phyloP scores from a whole-genome alignment of 2,113 vertebrate species.

The Anthoscopus minutus region DNA sequence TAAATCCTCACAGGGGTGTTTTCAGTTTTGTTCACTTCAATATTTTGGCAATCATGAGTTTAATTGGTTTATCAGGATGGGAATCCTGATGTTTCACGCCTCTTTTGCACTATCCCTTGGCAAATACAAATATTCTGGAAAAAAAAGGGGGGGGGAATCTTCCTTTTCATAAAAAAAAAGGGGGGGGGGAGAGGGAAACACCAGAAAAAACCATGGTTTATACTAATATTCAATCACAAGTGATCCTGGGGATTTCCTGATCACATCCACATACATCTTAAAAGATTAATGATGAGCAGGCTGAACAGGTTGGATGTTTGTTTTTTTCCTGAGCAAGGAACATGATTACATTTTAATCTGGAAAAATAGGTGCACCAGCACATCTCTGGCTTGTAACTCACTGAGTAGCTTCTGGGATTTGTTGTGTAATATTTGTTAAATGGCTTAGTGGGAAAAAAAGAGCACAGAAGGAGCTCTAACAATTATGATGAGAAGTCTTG shows the following conservation, averaged over 20 bases:
- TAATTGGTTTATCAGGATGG: background rate
- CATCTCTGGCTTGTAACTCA: background rate
- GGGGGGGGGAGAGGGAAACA: too few relatives aligned
- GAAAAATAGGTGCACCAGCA: background rate
- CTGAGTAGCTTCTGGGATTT: background rate
- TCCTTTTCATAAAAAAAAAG: background rate
- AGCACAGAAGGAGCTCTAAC: background rate
- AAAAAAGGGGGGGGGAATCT: fast-evolving
- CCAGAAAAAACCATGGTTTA: background rate
- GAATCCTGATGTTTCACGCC: background rate
- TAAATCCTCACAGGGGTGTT: background rate
- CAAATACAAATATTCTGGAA: background rate
- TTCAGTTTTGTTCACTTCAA: background rate
- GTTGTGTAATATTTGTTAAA: background rate
- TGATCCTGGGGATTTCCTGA: background rate
- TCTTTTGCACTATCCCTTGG: background rate
- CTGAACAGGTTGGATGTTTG: background rate
- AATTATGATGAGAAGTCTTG: background rate
- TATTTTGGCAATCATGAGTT: background rate
- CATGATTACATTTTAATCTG: conserved; percentile 26
- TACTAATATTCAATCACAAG: background rate
- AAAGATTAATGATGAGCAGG: background rate
- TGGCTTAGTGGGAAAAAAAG: background rate
- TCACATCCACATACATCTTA: background rate
- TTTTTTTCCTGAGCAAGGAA: background rate